Percentiles rank a stretch among this genome's conserved stretches.
These are phyloP conservation scores for Orthosia cruda DNA, from an alignment of 2,888 invertebrate species.

Conservation along the genomic window DNA sequence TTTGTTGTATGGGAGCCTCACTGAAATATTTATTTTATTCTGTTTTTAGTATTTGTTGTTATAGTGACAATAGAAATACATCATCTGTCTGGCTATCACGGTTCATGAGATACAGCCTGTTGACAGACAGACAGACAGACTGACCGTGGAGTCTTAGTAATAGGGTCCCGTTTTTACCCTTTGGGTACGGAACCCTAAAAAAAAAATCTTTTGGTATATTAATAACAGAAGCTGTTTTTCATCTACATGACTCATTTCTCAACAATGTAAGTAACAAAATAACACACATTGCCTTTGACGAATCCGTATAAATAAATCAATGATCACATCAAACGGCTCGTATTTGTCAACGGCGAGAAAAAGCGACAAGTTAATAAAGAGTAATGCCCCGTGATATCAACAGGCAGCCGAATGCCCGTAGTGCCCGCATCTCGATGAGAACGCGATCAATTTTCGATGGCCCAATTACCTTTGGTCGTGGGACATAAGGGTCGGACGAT, in stretches of 20 bases:
- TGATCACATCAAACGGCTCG: slow-evolving; percentile 58
- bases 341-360: slow-evolving; percentile 58
- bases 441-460: slow-evolving; percentile 83
- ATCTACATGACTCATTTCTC: slow-evolving; percentile 21
- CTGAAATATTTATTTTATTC: too few relatives aligned
- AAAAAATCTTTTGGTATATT: slow-evolving; percentile 2
- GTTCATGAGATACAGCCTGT: too few relatives aligned
- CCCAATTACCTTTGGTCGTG: slow-evolving; percentile 82
- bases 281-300: slow-evolving; percentile 50
- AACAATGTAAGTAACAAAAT: slow-evolving; percentile 37
- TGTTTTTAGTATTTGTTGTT: too few relatives aligned
- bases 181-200: too few relatives aligned
- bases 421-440: slow-evolving; percentile 82
- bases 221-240: slow-evolving; percentile 7
- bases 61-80: too few relatives aligned
- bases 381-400: slow-evolving; percentile 77
- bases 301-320: slow-evolving; percentile 65
- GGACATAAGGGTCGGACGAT: slow-evolving; percentile 70
- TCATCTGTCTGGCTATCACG: too few relatives aligned
- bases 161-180: too few relatives aligned
- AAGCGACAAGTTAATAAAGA: slow-evolving; percentile 70
- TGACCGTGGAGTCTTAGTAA: too few relatives aligned
- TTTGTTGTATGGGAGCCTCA: too few relatives aligned
- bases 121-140: too few relatives aligned
- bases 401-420: slow-evolving; percentile 80